Percentiles rank a stretch among this genome's conserved stretches.
These are phyloP conservation scores for Frankliniella fusca DNA, from an alignment of 2,888 invertebrate species.

Conservation along the genomic window DNA sequence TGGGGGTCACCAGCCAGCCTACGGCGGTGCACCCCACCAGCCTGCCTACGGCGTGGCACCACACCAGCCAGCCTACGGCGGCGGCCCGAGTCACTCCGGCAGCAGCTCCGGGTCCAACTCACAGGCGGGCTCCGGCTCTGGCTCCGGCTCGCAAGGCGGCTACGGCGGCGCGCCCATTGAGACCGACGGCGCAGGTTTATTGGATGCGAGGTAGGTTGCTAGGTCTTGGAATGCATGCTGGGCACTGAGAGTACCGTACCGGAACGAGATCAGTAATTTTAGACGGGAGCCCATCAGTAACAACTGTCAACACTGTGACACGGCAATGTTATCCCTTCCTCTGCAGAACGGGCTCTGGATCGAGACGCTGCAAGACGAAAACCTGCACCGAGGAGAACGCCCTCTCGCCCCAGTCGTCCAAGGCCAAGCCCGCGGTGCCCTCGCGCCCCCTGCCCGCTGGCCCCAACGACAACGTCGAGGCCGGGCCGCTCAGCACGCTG, in stretches of 20 bases:
- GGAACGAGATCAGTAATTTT: too few species aligned
- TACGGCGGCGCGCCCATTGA: neutral
- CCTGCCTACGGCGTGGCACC: neutral
- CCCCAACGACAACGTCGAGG: neutral
- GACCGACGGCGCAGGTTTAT: neutral
- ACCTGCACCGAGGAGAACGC: conserved; percentile 16
- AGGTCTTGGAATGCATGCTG: neutral
- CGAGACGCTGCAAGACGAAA: neutral
- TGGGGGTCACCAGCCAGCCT: neutral
- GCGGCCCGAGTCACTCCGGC: neutral
- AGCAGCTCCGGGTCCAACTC: neutral
- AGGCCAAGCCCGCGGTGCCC: neutral
- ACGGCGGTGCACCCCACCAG: neutral
- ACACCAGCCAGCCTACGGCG: neutral
- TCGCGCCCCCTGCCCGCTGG: neutral
- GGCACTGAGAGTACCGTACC: too few species aligned
- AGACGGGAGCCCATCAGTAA: too few species aligned
- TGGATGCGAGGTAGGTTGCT: neutral
- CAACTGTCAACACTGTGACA: too few species aligned
- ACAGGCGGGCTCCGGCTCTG: neutral
- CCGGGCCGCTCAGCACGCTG: neutral
- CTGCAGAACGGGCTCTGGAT: neutral
- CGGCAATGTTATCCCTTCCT: too few species aligned
- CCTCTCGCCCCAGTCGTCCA: neutral
- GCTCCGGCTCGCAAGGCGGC: neutral